phyloP scores from a whole-genome alignment of 2,113 vertebrate genomes.

The Leucosticte australis region DNA sequence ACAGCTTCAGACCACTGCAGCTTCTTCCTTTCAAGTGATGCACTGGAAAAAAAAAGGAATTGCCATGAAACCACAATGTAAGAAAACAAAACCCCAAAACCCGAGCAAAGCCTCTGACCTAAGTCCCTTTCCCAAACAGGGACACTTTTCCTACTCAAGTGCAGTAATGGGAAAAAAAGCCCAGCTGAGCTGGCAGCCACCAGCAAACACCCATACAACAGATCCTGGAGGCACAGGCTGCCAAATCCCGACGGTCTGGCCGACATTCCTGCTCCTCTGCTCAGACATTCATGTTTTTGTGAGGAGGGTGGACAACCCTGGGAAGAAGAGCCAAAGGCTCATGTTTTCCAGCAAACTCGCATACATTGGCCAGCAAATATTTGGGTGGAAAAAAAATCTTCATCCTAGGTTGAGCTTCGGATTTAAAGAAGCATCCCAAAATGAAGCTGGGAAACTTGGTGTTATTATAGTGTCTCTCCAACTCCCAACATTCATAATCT shows the following conservation, averaged over 20 bases:
- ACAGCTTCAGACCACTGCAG: background rate
- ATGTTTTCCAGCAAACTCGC: background rate
- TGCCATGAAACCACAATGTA: background rate
- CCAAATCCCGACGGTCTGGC: background rate
- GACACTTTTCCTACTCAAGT: background rate
- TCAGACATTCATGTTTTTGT: background rate
- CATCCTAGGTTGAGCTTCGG: background rate
- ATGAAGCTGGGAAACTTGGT: background rate
- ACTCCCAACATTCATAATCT: background rate
- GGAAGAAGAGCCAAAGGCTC: background rate
- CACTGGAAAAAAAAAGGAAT: background rate
- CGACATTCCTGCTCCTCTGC: background rate
- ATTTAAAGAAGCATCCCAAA: background rate
- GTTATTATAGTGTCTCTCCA: background rate
- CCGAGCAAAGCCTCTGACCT: background rate
- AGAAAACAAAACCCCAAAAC: background rate
- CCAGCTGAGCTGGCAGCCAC: background rate
- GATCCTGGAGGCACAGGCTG: background rate
- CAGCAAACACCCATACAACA: accelerated
- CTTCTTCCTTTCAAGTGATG: background rate
- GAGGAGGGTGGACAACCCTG: background rate
- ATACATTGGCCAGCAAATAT: background rate
- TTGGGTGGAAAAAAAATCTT: background rate
- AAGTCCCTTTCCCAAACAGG: background rate
- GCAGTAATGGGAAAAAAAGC: background rate